phyloP scores from a whole-genome alignment of 2,113 vertebrate species.

The Cochlearius cochlearius region DNA sequence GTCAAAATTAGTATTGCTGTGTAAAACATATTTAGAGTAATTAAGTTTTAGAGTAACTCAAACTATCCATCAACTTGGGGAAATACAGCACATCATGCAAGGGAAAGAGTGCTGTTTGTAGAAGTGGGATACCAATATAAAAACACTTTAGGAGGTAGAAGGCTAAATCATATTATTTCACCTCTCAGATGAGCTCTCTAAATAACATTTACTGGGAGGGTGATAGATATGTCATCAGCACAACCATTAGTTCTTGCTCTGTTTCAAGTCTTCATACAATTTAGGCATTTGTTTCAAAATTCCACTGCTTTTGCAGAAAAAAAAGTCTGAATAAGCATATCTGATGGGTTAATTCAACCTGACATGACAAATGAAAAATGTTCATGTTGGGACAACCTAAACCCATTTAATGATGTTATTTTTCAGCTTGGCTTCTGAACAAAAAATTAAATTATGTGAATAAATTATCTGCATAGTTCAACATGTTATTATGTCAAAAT shows the following conservation, averaged over 20 bases:
- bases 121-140: neutral
- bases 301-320: neutral
- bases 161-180: neutral
- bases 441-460: neutral
- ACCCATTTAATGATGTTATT: neutral
- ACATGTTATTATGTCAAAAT: neutral
- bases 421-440: neutral
- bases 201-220: neutral
- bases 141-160: neutral
- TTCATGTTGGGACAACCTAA: neutral
- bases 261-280: neutral
- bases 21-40: neutral
- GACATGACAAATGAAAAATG: neutral
- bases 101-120: neutral
- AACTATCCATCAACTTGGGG: neutral
- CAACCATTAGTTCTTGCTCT: neutral
- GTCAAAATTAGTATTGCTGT: neutral
- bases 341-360: neutral
- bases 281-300: neutral
- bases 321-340: neutral
- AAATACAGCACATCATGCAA: neutral
- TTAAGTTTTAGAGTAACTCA: neutral
- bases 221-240: neutral
- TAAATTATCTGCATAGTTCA: neutral
- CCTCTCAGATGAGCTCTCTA: neutral